These are phyloP conservation scores for Sympetrum striolatum DNA, from an alignment of 2,888 invertebrate species.

Conservation along the genomic window DNA sequence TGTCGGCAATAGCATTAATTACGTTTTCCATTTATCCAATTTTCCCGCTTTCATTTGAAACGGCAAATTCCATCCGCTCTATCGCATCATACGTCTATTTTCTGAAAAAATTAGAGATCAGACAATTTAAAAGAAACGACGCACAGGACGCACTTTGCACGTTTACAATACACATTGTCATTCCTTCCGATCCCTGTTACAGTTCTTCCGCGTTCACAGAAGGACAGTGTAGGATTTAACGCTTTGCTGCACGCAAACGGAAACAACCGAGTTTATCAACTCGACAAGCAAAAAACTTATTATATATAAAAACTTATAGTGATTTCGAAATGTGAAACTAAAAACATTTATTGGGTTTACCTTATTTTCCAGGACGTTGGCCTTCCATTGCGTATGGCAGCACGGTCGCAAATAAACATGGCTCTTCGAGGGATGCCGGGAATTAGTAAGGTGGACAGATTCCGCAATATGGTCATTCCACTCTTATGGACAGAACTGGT, in stretches of 20 bases:
- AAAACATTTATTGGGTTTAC: slow-evolving; percentile 41
- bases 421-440: slow-evolving; percentile 72
- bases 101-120: no score
- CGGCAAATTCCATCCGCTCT: no score
- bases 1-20: no score
- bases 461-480: slow-evolving; percentile 77
- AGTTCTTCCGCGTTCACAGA: not conserved
- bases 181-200: not conserved
- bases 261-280: not conserved
- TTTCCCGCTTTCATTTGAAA: no score
- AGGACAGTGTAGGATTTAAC: not conserved
- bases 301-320: not conserved
- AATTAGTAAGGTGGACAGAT: slow-evolving; percentile 71
- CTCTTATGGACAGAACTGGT: slow-evolving; percentile 91
- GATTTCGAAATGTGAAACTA: not conserved
- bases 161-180: no score
- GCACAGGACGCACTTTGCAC: not conserved
- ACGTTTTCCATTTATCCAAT: no score
- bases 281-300: not conserved
- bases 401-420: slow-evolving; percentile 88
- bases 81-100: no score
- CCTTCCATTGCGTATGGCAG: slow-evolving; percentile 77
- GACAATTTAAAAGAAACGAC: not conserved
- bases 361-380: slow-evolving; percentile 68
- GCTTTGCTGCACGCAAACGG: not conserved